Evolutionary conservation across 2,888 invertebrate genomes (phyloP), one percentile per base, ranked within the genome.

Genomic region (Oscheius myriophilus): DNA sequence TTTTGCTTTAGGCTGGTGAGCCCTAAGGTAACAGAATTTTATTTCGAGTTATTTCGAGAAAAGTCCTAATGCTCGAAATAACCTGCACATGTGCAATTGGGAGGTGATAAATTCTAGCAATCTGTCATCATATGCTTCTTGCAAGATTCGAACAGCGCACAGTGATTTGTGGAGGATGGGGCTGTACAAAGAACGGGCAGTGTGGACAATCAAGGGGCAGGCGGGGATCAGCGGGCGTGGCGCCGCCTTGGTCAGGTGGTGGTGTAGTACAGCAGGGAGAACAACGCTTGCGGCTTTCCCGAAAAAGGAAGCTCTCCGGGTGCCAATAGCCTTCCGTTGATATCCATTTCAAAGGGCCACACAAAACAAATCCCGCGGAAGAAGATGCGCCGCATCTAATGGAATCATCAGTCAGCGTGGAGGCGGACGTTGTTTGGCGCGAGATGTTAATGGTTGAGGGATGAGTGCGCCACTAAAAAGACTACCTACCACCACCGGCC

Each of bases 201-300:
- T 46, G 26, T 59, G 61, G 49, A 61, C 61, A 46, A 33, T 33
- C 33, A 33, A 33, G 33, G 33, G 26, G 61, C 39, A 46, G 46
- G 58, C 58, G 23, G 18, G 11, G 23, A 42, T 58, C 21, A 25
- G 61, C 46, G 39, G 25, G 14, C 46, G 46, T 46, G 18, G 21
- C 61, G 61, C 25, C 61, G 57, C 39, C 33, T 57, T 57, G 61
- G 61, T 61, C 61, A 61, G 61, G 61, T 61, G 61, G 49, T 49
- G 49, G 61, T 61, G 61, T 61, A 61, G 61, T 49, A 61, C 61
- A 61, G 61, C 61, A 61, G 43, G 21, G 33, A 33, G 43, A 46
- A 59, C 41, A 57, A 42, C 57, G 16, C 14, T 25, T 25, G 26
- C 25, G 61, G 49, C 49, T 33, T 14, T 11, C 53, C 26, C 26